phyloP scores from a whole-genome alignment of 2,113 vertebrate genomes.

The Lontra canadensis region DNA sequence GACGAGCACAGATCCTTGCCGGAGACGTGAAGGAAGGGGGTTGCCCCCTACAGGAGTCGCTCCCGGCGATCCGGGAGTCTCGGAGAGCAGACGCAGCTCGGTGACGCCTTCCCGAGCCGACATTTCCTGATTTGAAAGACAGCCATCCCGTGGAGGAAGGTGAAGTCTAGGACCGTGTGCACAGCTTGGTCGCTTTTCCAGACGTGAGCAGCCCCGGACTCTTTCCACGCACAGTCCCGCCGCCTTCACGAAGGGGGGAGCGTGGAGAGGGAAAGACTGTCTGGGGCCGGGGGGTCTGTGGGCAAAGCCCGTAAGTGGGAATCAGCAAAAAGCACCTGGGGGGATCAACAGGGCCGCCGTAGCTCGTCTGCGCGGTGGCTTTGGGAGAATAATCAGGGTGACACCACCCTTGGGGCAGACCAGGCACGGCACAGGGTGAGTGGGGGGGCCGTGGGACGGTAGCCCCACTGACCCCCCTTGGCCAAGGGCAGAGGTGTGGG shows the following conservation, averaged over 20 bases:
- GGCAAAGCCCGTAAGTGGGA: background rate
- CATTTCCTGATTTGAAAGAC: background rate
- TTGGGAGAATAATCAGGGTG: background rate
- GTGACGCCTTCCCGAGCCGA: rapidly evolving
- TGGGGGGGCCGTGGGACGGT: rapidly evolving
- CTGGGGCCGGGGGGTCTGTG: background rate
- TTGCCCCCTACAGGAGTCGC: background rate
- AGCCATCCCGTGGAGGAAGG: background rate
- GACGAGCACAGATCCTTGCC: too few species aligned
- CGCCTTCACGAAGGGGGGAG: rapidly evolving
- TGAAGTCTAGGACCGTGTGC: background rate
- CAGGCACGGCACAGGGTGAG: rapidly evolving
- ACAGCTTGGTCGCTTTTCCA: background rate
- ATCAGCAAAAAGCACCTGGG: background rate
- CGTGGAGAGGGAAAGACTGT: background rate
- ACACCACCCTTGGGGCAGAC: background rate
- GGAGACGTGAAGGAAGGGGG: background rate
- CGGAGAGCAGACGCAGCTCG: rapidly evolving
- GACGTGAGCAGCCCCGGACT: rapidly evolving
- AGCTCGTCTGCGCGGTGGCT: rapidly evolving
- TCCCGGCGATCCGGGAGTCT: background rate
- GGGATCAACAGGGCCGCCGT: rapidly evolving
- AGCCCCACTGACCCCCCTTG: rapidly evolving
- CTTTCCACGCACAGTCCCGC: rapidly evolving
- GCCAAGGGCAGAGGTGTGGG: too few species aligned